Evolutionary conservation across 2,113 vertebrate genomes (phyloP).

Genomic region (Lepus americanus): DNA sequence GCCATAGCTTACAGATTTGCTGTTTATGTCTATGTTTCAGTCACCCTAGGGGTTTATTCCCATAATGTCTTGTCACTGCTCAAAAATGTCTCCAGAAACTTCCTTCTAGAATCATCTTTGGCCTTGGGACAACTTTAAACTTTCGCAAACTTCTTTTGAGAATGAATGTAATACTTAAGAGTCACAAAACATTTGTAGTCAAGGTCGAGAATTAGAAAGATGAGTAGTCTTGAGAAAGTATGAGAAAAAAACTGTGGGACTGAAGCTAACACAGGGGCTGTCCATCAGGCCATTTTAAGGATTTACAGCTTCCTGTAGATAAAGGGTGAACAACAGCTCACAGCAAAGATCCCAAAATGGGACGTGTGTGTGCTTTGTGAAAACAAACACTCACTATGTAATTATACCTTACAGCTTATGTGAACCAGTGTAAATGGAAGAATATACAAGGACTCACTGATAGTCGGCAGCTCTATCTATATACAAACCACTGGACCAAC

Average conservation of each 20-base stretch:
- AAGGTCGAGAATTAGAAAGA: not conserved
- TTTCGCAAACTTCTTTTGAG: conserved; percentile 51
- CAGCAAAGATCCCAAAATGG: not conserved
- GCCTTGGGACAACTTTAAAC: not conserved
- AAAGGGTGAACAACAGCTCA: not conserved
- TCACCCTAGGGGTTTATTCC: not conserved
- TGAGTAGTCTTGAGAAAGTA: not conserved
- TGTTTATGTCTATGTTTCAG: not conserved
- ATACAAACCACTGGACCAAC: not conserved
- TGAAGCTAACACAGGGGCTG: not conserved
- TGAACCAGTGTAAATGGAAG: not conserved
- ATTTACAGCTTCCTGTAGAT: not conserved
- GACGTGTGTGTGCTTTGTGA: not conserved
- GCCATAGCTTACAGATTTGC: not conserved
- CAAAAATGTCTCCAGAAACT: conserved; percentile 36
- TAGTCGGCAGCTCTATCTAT: not conserved
- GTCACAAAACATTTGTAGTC: not conserved
- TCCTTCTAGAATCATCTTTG: conserved; percentile 48
- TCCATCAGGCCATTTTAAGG: not conserved
- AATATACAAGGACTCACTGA: not conserved
- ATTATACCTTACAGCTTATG: not conserved
- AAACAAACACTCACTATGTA: not conserved
- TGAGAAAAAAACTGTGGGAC: not conserved
- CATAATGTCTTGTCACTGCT: not conserved
- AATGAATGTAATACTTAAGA: conserved; percentile 52